Evolutionary conservation across 2,888 invertebrate species (phyloP), one percentile per base, ranked within the genome.

Genomic region (Rambutsinella grinnellia): DNA sequence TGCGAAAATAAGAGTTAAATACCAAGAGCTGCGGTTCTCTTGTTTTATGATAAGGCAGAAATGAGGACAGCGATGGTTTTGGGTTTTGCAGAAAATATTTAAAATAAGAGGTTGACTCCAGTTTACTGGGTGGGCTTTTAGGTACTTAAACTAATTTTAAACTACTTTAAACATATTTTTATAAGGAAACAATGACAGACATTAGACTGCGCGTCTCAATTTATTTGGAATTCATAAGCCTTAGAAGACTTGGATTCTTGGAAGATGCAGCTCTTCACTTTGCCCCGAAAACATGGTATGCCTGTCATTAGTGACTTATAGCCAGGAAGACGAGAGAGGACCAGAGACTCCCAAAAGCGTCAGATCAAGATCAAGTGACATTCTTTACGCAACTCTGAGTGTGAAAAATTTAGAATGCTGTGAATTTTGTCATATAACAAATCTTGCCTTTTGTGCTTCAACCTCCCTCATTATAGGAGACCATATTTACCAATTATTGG

Each of bases 401-500:
- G 72, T 79, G 79, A 79, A 62, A 79, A 76, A 79, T 79, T 68
- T 66, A 72, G 72, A 74, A 76, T 76, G 69, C 61, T 63, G 65
- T 70, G 65, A 70, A 69, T 69, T 56, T 46, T 60, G 51, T 51
- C 49, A 19, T 49, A 58, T 6, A 54, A 53, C 27, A 68, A 49
- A 26, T 28, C 21, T 63, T 63, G 51, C 15, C n/a, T 26, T 58
- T 23, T 61, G 19, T 27, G 58, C n/a, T 27, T 58, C 28, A 28
- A 5, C n/a, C 19, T 5, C n/a, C 3, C 6, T 49, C 19, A 49
- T 49, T 49, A 49, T n/a, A 5, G 5, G 6, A 5, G 49, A 36
- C 36, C 5, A 36, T 13, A 36, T 36, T 36, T 36, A 36, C 36
- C 36, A 36, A 36, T 36, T 36, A 36, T 36, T 36, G 13, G 36